These are phyloP conservation scores for Diachrysia chrysitis DNA, from an alignment of 2,888 invertebrate species.

Conservation along the genomic window DNA sequence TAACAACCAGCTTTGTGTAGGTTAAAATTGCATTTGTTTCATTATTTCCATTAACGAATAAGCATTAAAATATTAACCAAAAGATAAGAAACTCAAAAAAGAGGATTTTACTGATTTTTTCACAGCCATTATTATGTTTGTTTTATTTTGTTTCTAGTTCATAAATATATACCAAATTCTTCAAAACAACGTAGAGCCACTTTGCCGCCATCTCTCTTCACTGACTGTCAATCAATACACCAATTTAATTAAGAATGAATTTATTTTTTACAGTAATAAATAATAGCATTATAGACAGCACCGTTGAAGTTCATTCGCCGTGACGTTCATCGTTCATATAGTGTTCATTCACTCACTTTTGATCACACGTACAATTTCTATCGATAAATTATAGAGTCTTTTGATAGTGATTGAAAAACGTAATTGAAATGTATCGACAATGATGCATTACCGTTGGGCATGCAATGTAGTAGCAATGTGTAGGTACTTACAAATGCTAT, in stretches of 20 bases:
- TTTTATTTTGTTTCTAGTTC: too few relatives aligned
- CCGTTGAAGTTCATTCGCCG: conserved; percentile 45
- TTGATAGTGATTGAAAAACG: conserved; percentile 4
- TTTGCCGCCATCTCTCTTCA: conserved; percentile 7
- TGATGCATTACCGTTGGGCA: background rate
- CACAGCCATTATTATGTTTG: too few relatives aligned
- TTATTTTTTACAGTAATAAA: conserved; percentile 45
- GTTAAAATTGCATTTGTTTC: too few relatives aligned
- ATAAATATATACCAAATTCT: too few relatives aligned
- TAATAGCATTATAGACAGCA: conserved; percentile 47
- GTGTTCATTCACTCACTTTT: conserved; percentile 7
- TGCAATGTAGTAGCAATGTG: background rate
- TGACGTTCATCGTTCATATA: conserved; percentile 3
- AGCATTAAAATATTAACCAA: too few relatives aligned
- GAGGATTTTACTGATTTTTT: too few relatives aligned
- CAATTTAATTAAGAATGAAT: conserved; percentile 62
- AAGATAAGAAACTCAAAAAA: too few relatives aligned
- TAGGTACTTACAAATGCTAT: background rate
- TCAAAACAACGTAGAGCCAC: conserved; percentile 17
- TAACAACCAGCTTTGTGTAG: too few relatives aligned
- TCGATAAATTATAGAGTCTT: conserved; percentile 4
- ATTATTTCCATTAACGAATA: too few relatives aligned
- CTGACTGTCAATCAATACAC: conserved; percentile 55
- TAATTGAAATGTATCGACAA: conserved; percentile 1
- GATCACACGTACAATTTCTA: conserved; percentile 4